Percentiles rank a stretch among this genome's conserved stretches.
These are phyloP conservation scores for Odontomyia ornata DNA, from an alignment of 2,888 invertebrate genomes.

Conservation along the genomic window DNA sequence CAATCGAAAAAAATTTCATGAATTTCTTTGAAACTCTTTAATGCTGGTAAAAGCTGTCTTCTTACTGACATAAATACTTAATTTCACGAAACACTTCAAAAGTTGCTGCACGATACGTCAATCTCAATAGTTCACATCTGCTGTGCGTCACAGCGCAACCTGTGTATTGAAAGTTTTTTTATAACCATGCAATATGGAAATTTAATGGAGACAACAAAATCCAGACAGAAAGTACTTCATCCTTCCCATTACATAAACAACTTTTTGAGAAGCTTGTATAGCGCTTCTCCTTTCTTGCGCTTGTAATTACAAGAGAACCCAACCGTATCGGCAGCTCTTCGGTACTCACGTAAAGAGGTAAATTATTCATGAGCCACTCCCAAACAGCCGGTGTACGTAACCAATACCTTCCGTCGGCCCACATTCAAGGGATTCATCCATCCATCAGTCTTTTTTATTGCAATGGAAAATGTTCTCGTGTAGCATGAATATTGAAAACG, in stretches of 20 bases:
- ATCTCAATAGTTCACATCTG: too few species aligned
- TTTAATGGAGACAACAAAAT: not conserved
- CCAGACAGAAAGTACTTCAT: not conserved
- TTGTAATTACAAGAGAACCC: not conserved
- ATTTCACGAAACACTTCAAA: too few species aligned
- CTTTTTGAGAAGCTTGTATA: not conserved
- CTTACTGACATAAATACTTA: too few species aligned
- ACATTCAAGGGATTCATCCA: slow-evolving; percentile 5
- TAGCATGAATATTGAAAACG: slow-evolving; percentile 25
- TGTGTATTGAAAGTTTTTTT: too few species aligned
- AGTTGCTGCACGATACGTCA: too few species aligned
- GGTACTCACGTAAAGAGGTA: slow-evolving; percentile 25
- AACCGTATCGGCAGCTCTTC: not conserved
- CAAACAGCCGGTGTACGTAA: not conserved
- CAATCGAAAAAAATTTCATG: too few species aligned
- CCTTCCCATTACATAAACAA: not conserved
- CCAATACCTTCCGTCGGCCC: not conserved
- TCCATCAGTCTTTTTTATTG: slow-evolving; percentile 24
- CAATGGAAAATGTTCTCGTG: slow-evolving; percentile 5
- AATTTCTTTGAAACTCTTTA: too few species aligned
- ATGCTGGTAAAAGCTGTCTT: too few species aligned
- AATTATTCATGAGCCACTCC: slow-evolving; percentile 28
- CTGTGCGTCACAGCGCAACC: too few species aligned
- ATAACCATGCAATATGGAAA: not conserved
- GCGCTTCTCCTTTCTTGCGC: not conserved